Conservation (phyloP, 2,797 vertebrate genomes). For the Bryconaethiops microstoma region DNA sequence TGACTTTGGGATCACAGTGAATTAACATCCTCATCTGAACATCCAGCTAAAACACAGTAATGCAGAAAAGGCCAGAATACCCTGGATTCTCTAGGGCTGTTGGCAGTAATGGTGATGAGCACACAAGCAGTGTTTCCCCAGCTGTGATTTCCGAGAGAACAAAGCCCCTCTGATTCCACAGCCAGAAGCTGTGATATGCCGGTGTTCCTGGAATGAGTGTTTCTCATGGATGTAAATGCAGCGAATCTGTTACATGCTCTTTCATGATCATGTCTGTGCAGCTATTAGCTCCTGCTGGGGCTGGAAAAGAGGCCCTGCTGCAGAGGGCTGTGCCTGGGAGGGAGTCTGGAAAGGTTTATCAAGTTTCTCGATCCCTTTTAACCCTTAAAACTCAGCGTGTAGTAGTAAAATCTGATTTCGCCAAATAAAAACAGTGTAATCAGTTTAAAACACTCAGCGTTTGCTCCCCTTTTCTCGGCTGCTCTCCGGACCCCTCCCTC, state of each 20-base stretch:
- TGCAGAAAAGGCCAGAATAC: no score
- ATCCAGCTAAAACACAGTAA: no score
- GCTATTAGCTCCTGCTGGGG: constrained; percentile 18
- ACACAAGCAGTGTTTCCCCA: not conserved
- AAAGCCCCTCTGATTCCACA: not conserved
- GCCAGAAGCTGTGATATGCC: not conserved
- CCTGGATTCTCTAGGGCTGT: no score
- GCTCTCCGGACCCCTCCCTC: no score
- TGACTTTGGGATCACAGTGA: no score
- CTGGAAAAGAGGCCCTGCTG: not conserved
- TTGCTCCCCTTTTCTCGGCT: no score
- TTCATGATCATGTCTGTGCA: constrained; percentile 15
- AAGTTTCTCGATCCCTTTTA: constrained; percentile 34
- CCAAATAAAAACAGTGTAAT: no score
- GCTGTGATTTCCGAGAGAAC: not conserved
- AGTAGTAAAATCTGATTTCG: no score
- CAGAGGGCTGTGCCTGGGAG: constrained; percentile 9
- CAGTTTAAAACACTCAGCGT: no score
- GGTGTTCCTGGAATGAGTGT: constrained; percentile 1
- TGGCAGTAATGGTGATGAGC: not conserved
- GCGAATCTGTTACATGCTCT: constrained; percentile 5
- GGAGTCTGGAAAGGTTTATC: constrained; percentile 19
- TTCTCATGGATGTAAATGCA: constrained; percentile 15
- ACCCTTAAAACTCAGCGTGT: not conserved
- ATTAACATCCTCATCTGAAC: no score